Evolutionary conservation across 2,888 invertebrate genomes (phyloP), one percentile per base, ranked within the genome.

Genomic region (Apomyelois bistriatella): DNA sequence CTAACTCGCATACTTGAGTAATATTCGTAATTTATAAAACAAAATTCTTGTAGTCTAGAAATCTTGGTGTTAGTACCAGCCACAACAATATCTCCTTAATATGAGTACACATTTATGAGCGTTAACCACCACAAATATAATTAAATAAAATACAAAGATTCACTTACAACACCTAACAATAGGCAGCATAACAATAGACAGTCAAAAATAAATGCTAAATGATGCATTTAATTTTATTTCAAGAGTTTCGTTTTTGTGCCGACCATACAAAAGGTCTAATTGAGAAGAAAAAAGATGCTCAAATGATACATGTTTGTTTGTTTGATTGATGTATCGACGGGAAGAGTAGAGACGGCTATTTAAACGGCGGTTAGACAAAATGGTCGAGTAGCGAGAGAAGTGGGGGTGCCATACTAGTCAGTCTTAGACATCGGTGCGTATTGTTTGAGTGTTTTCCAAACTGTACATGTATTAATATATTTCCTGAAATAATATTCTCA

Each of bases 281-380:
- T 90, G 89, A 82, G 82, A 82, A 74, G 82, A 81, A 85, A 86
- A 83, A 80, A 68, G 70, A 78, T 68, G 65, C 70, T 76, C 74
- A 76, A 79, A 80, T 79, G 79, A 74, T 75, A 71, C 65, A 66
- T 76, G 74, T 78, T 79, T 79, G 79, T 79, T 78, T 85, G 82
- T 78, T 66, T 87, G 86, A 87, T 87, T 87, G 88, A 88, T 88
- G 88, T 87, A 89, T 89, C 85, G 89, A 89, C 83, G 81, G 79
- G 64, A 71, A 71, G 74, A 76, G 70, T 72, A 71, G 74, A 76
- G 70, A 68, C 75, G 84, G 87, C 87, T 80, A 88, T 90, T 89
- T 89, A 89, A 87, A 86, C 75, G 83, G 68, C 81, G 74, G 85
- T 82, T 88, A 89, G 89, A 90, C 88, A 89, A 88, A 90, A 88